phyloP scores from a whole-genome alignment of 1,140 invertebrate genomes.

The Zaprionus inermis region DNA sequence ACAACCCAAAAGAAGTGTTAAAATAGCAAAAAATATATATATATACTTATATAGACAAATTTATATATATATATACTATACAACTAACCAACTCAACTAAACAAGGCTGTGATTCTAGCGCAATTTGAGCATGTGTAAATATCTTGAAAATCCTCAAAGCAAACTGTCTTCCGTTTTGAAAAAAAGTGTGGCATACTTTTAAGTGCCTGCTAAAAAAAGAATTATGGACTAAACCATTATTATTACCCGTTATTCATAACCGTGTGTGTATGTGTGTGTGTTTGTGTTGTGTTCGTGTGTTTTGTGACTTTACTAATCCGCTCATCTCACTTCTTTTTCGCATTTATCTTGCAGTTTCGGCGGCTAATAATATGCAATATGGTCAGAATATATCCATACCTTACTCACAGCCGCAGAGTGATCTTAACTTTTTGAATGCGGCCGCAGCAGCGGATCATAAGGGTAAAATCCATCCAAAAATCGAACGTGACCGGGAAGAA shows the following conservation, averaged over 20 bases:
- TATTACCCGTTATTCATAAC: not conserved
- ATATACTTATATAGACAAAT: slow-evolving; percentile 18
- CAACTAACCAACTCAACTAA: slow-evolving; percentile 15
- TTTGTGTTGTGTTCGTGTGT: not conserved
- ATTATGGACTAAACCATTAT: not conserved
- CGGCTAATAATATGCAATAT: slow-evolving; percentile 84
- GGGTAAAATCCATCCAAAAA: slow-evolving; percentile 84
- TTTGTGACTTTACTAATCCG: slow-evolving; percentile 8
- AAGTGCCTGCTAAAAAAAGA: not conserved
- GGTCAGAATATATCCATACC: slow-evolving; percentile 84
- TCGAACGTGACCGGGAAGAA: slow-evolving; percentile 84
- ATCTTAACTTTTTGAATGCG: slow-evolving; percentile 84
- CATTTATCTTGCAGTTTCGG: slow-evolving; percentile 70
- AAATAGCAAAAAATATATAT: slow-evolving; percentile 35
- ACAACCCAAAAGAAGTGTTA: slow-evolving; percentile 17
- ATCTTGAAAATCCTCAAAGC: slow-evolving; percentile 8
- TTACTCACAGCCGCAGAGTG: slow-evolving; percentile 83
- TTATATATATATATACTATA: slow-evolving; percentile 19
- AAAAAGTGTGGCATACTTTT: not conserved
- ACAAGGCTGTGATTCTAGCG: slow-evolving; percentile 52
- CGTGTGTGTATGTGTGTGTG: not conserved
- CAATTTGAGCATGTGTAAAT: slow-evolving; percentile 54
- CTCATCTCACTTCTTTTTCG: slow-evolving; percentile 27
- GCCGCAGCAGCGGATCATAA: slow-evolving; percentile 81
- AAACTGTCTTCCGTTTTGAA: slow-evolving; percentile 2